Conservation (phyloP, 1,140 invertebrate species). For the Bombyx mandarina region DNA sequence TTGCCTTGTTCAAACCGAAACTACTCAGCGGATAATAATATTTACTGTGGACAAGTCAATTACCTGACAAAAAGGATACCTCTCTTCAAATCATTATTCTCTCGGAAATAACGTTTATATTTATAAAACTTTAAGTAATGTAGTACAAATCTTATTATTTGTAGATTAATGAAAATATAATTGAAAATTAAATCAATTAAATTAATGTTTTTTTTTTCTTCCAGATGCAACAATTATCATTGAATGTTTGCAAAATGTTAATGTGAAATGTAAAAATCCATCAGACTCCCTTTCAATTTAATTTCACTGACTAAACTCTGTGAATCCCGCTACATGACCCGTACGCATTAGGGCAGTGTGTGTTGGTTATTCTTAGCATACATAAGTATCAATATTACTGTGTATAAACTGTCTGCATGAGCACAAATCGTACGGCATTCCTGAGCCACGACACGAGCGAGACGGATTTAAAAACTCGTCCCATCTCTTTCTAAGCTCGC, state of each 20-base stretch:
- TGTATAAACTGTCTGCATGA: constrained; percentile 35
- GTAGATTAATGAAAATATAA: too few species aligned
- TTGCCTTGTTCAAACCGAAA: too few species aligned
- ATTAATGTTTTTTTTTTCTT: too few species aligned
- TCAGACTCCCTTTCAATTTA: constrained; percentile 69
- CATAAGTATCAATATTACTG: constrained; percentile 33
- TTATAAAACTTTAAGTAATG: too few species aligned
- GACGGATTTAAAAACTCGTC: constrained; percentile 36
- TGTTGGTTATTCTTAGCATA: constrained; percentile 52
- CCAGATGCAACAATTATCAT: too few species aligned
- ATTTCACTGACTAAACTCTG: constrained; percentile 68
- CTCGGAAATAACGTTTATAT: too few species aligned
- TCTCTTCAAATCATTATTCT: too few species aligned
- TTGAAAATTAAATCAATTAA: neutral
- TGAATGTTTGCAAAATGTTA: too few species aligned
- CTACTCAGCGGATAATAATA: too few species aligned
- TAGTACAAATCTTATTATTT: too few species aligned
- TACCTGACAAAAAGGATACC: too few species aligned
- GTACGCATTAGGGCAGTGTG: constrained; percentile 69
- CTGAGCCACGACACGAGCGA: constrained; percentile 46
- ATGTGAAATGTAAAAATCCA: constrained; percentile 45
- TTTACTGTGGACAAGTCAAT: too few species aligned
- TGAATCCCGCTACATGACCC: constrained; percentile 68
- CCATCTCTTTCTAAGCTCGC: constrained; percentile 49
- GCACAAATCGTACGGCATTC: constrained; percentile 69